phyloP scores from a whole-genome alignment of 53 echinoderm and acorn worm genomes.

The Pentamera pediparva region DNA sequence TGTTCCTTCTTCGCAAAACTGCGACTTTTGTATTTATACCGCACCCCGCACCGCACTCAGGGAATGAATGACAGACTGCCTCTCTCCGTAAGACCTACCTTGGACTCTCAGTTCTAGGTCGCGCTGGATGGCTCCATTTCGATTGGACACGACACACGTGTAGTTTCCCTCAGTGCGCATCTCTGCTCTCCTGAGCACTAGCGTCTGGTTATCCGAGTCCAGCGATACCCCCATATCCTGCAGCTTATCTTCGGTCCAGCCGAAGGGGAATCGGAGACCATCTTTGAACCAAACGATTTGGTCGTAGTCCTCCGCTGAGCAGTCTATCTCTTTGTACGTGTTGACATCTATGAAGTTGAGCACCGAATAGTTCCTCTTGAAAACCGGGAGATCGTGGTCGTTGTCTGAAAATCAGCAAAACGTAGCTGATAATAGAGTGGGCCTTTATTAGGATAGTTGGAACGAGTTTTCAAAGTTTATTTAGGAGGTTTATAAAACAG shows the following conservation, averaged over 20 bases:
- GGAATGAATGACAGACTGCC: too few relatives aligned
- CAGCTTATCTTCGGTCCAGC: not conserved
- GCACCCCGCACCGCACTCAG: too few relatives aligned
- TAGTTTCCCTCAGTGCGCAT: constrained; percentile 13
- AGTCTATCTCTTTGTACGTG: constrained; percentile 15
- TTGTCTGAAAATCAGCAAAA: too few relatives aligned
- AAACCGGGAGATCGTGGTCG: not conserved
- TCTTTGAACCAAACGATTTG: constrained; percentile 18
- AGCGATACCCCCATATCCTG: constrained; percentile 8
- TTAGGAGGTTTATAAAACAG: too few relatives aligned
- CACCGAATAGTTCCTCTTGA: not conserved
- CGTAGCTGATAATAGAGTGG: too few relatives aligned
- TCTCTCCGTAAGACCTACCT: too few relatives aligned
- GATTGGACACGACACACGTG: constrained; percentile 7
- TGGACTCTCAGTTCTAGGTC: not conserved
- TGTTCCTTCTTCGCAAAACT: too few relatives aligned
- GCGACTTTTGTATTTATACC: too few relatives aligned
- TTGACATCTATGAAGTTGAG: constrained; percentile 7
- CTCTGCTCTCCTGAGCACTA: not conserved
- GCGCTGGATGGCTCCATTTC: not conserved
- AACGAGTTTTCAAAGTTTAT: too few relatives aligned
- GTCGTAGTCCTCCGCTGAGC: not conserved
- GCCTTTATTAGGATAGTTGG: too few relatives aligned
- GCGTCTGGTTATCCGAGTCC: not conserved
- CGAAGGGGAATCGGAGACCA: constrained; percentile 12